These are phyloP conservation scores for Arctia plantaginis DNA, from an alignment of 2,888 invertebrate genomes.

Conservation along the genomic window DNA sequence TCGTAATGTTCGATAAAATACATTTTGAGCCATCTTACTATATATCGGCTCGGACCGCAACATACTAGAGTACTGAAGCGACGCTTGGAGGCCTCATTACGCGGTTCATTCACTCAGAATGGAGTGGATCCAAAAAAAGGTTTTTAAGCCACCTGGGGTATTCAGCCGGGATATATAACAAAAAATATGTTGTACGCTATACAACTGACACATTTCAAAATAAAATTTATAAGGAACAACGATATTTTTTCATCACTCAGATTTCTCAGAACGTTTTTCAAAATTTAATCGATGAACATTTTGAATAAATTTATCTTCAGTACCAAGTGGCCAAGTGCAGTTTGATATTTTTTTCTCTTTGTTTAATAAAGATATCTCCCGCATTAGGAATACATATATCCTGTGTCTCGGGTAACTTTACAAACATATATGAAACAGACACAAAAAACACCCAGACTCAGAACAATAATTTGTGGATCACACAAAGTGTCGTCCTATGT, in stretches of 20 bases:
- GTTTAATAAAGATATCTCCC: no score
- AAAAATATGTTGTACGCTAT: not conserved
- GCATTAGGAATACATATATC: no score
- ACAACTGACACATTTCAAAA: not conserved
- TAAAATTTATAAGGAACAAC: not conserved
- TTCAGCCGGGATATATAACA: not conserved
- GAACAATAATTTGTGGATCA: no score
- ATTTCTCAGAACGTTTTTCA: not conserved
- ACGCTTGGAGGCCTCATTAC: not conserved
- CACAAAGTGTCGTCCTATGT: no score
- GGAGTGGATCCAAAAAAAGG: not conserved
- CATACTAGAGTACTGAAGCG: not conserved
- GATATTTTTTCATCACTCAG: not conserved
- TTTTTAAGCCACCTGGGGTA: not conserved
- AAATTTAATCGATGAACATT: not conserved
- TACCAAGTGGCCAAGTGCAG: no score
- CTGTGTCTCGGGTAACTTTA: no score
- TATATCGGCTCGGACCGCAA: not conserved
- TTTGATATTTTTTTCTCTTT: no score
- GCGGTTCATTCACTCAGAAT: slow-evolving; percentile 2
- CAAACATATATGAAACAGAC: no score
- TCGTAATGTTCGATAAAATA: not conserved
- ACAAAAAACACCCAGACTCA: no score
- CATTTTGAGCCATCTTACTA: not conserved
- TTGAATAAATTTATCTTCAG: not conserved